Conservation (phyloP, 2,113 vertebrate genomes). For the Sprattus sprattus region DNA sequence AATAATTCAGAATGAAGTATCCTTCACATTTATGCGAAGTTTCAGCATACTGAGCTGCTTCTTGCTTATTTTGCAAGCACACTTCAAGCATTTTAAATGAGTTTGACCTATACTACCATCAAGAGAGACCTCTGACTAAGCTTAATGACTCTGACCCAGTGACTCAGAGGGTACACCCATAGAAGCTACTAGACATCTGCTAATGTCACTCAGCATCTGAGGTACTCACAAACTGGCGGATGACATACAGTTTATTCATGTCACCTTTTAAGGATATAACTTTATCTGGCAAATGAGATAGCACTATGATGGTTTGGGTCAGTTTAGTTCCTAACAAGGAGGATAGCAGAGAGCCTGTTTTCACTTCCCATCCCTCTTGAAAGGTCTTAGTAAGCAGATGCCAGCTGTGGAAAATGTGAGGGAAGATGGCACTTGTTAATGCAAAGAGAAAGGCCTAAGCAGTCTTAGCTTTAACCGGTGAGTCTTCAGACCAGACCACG, state of each 20-base stretch:
- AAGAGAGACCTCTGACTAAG: not conserved
- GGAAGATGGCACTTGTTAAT: no score
- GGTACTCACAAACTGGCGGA: not conserved
- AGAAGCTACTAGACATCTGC: not conserved
- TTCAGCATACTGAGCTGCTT: not conserved
- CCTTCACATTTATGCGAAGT: not conserved
- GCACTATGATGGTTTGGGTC: not conserved
- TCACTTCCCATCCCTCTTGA: not conserved
- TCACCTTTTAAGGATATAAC: not conserved
- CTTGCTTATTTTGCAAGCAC: not conserved
- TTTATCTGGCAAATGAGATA: not conserved
- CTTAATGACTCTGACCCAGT: not conserved
- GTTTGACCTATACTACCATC: not conserved
- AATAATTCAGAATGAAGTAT: not conserved
- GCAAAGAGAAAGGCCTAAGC: no score
- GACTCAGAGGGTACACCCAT: not conserved
- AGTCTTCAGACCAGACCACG: no score
- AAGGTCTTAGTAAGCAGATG: not conserved
- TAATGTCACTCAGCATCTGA: not conserved
- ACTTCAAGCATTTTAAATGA: not conserved
- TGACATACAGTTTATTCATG: not conserved
- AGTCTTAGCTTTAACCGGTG: no score
- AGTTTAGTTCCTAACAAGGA: not conserved
- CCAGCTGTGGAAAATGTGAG: no score
- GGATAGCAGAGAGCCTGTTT: not conserved